Evolutionary conservation across 2,888 invertebrate genomes (phyloP), one percentile per base, ranked within the genome.

Genomic region (Hirtodrosophila cameraria): DNA sequence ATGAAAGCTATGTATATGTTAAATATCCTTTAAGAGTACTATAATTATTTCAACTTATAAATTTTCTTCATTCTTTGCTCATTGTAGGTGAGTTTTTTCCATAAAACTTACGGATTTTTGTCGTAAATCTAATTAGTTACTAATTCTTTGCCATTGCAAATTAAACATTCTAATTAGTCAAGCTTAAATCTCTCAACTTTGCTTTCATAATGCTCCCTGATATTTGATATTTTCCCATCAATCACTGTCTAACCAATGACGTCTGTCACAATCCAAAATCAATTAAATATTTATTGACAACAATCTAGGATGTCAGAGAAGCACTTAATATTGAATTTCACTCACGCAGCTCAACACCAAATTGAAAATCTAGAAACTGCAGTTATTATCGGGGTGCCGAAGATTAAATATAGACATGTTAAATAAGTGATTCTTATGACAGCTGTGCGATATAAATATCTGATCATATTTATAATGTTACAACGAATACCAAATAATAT

Each of bases 211-310:
- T 42, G 7, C 23, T 36, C 31, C 8, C 45, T 9, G 41, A 13
- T 38, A 57, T 57, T 8, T 20, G 46, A 52, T 35, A 49, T 38
- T 13, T 1, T 49, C 16, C 35, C 49, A 68, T 77, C 72, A 77
- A 71, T 75, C 71, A 75, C 49, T 61, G 52, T 36, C 53, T 13
- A 45, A 20, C 23, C 18, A 36, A 27, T 25, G 28, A 31, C 54
- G 54, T 49, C 30, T 78, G 59, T 62, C 55, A 41, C 49, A 54
- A 59, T 50, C 43, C 15, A 35, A 53, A 64, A 63, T 73, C 75
- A 78, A 84, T 84, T 81, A 75, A 69, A 69, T 69, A 67, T 75
- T 83, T 65, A 78, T 84, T 65, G 69, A 65, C 49, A 42, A 38
- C 42, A 66, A 68, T 67, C 49, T 42, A 30, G 13, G 15, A 33